These are phyloP conservation scores for Cinara cedri DNA, from an alignment of 2,888 invertebrate species.

Conservation along the genomic window DNA sequence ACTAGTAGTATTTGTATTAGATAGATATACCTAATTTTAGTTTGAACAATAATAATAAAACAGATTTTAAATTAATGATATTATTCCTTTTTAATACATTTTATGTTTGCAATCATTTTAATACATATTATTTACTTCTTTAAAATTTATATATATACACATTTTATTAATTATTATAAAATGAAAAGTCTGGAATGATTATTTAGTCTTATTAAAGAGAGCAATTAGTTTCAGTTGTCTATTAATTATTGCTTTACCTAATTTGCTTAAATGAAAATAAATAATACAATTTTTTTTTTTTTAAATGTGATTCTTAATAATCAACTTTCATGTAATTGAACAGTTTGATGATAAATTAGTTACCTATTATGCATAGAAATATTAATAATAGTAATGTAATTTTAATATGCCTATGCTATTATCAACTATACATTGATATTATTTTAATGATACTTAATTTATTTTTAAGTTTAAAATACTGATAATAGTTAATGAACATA, in stretches of 20 bases:
- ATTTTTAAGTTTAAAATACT: slow-evolving; percentile 35
- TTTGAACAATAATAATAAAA: too few species aligned
- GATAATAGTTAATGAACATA: background rate
- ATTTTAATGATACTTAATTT: slow-evolving; percentile 6
- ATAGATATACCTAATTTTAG: too few species aligned
- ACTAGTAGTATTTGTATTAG: too few species aligned
- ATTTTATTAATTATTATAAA: background rate
- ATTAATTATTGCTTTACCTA: too few species aligned
- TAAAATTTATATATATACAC: too few species aligned
- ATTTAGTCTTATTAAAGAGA: slow-evolving; percentile 33
- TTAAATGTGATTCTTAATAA: background rate
- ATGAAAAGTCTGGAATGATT: slow-evolving; percentile 25
- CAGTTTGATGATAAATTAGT: too few species aligned
- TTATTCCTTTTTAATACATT: background rate
- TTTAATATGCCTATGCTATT: too few species aligned
- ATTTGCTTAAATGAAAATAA: background rate
- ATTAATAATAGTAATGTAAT: background rate
- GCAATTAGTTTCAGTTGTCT: background rate
- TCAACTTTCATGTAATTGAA: background rate
- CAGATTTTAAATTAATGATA: too few species aligned
- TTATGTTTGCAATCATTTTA: background rate
- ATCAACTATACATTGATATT: too few species aligned
- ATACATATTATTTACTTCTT: background rate
- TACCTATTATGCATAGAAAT: background rate
- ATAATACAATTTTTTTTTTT: background rate